Base-by-base conservation (phyloP, 35 echinoderm and acorn worm genomes). In the Ptychodera flava region DNA sequence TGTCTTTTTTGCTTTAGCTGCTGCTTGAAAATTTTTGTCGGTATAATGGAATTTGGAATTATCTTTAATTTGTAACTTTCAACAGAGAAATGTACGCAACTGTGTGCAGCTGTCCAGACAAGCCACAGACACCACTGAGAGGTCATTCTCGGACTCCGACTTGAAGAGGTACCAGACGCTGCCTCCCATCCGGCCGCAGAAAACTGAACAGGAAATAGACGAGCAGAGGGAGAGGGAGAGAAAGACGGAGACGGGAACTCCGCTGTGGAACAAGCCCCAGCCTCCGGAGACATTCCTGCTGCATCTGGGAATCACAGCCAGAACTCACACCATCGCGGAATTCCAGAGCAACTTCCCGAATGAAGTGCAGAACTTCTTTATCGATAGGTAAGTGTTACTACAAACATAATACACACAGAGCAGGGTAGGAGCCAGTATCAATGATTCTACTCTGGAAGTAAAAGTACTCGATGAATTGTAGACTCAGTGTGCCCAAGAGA, bases 261-360 rank as follows among this genome's bases (percentile, higher is more conserved):
- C 93, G 35, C 85, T 99, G 15, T 98, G 92, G 92, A 64, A 52
- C 14, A 92, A 94, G 75, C 95, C 92, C n/a, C 38, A 36, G 31
- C 79, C 81, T 79, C 95, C 95, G 10, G 92, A 92, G 22, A 85
- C 90, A 16, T 98, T 98, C 78, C 36, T 98, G 1, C 78, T 98
- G 16, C 95, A 98, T 82, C 80, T 98, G 15, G 95, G 95, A 34
- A 81, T 90, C 0, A 94, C 95, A 6, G 95, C 84, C 31, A 87
- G 95, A 80, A 98, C 95, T 1, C 95, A 94, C 52, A 91, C 93
- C 36, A 94, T 98, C 76, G 93, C 95, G 31, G 95, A 98, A 78
- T 98, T 94, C 80, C 95, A 98, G 85, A 94, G 90, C 80, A 94
- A 98, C 79, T 98, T 98, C 82, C 95, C 95, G 6, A 98, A 90